A percentile compares a stretch with the other conserved stretches of the same genome.
These are phyloP conservation scores for Didymodactylos carnosus DNA, from an alignment of 2,888 invertebrate species.

Conservation along the genomic window DNA sequence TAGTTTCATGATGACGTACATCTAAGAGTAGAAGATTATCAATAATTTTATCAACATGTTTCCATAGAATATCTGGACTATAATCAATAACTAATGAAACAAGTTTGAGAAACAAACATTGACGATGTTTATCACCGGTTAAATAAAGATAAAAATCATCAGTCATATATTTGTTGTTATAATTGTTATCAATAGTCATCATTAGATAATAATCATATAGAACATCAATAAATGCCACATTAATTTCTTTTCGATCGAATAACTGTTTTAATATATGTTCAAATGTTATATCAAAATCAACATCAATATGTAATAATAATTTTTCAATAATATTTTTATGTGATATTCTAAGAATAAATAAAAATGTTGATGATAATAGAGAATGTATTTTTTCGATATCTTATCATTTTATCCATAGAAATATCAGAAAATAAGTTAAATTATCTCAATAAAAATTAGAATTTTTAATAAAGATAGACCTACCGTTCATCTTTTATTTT, in stretches of 20 bases:
- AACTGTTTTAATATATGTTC: not conserved
- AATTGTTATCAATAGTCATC: not conserved
- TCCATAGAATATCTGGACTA: not conserved
- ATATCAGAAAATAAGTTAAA: too few relatives aligned
- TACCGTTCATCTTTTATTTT: not conserved
- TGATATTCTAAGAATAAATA: not conserved
- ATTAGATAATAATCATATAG: not conserved
- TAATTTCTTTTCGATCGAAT: not conserved
- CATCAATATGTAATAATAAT: not conserved
- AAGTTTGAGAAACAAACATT: not conserved
- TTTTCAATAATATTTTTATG: not conserved
- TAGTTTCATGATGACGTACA: not conserved
- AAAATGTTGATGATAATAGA: not conserved
- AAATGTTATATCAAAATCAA: not conserved
- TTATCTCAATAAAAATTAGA: too few relatives aligned
- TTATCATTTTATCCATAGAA: too few relatives aligned
- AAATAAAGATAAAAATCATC: not conserved
- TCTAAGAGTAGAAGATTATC: not conserved
- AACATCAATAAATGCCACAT: not conserved
- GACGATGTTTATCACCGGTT: not conserved
- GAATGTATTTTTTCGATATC: not conserved
- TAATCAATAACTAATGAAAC: not conserved
- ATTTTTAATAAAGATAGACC: too few relatives aligned
- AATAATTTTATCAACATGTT: not conserved
- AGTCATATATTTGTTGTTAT: not conserved